Percentiles rank a stretch among this genome's conserved stretches.
Evolutionary conservation across 1,140 invertebrate species (phyloP).

Genomic region (Holotrichia oblita): DNA sequence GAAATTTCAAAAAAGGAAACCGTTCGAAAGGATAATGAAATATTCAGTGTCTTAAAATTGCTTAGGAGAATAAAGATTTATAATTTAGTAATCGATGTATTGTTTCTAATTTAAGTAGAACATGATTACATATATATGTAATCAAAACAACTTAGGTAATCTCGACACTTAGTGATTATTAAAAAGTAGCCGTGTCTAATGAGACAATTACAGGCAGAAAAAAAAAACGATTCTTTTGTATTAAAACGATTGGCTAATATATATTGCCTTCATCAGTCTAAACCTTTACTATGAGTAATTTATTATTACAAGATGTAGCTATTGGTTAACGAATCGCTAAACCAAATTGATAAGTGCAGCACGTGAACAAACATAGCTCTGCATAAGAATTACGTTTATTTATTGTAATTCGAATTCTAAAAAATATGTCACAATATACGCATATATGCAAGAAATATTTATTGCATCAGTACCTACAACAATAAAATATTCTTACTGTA

Average conservation of each 20-base stretch:
- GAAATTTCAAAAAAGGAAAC: slow-evolving; percentile 8
- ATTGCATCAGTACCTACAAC: no score
- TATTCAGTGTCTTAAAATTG: background rate
- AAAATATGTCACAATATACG: no score
- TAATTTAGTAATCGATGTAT: background rate
- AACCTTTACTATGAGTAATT: no score
- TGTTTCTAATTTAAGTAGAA: background rate
- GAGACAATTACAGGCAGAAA: background rate
- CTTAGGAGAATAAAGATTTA: background rate
- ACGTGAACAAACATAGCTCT: no score
- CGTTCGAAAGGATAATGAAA: background rate
- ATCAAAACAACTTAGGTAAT: background rate
- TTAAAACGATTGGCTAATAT: background rate
- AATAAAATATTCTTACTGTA: no score
- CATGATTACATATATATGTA: background rate
- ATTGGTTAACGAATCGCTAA: no score
- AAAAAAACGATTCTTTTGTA: background rate
- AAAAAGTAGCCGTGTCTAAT: background rate
- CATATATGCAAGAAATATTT: no score
- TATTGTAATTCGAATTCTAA: no score
- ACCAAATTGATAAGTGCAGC: no score
- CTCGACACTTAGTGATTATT: background rate
- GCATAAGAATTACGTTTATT: no score
- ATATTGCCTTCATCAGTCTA: no score
- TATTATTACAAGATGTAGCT: no score